Evolutionary conservation across 2,113 vertebrate genomes (phyloP).

Genomic region (Euleptes europaea): DNA sequence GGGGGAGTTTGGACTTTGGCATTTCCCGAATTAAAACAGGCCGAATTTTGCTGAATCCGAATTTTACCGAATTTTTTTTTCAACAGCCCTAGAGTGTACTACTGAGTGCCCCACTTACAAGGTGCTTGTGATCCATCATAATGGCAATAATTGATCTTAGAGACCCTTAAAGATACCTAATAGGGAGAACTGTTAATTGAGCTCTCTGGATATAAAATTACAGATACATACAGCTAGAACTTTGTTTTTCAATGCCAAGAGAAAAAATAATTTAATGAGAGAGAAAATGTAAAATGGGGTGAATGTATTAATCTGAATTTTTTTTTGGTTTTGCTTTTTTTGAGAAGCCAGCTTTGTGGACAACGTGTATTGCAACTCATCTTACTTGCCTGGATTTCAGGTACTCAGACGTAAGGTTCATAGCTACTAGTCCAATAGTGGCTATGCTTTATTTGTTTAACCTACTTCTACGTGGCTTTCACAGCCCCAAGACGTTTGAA

Average conservation of each 20-base stretch:
- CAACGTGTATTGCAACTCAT: not conserved
- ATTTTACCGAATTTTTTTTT: too few relatives aligned
- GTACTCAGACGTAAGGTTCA: too few relatives aligned
- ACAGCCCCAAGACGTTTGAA: too few relatives aligned
- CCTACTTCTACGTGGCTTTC: too few relatives aligned
- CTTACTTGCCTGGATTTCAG: not conserved
- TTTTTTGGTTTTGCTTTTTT: too few relatives aligned
- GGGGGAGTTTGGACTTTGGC: too few relatives aligned
- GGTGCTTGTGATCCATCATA: not conserved
- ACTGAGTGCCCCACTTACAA: not conserved
- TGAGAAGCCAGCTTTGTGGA: not conserved
- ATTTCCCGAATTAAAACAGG: too few relatives aligned
- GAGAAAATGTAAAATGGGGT: not conserved
- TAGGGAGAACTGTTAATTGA: not conserved
- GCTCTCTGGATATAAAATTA: not conserved
- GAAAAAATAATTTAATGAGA: not conserved
- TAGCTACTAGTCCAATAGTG: too few relatives aligned
- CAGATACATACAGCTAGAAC: not conserved
- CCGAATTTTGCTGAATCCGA: too few relatives aligned
- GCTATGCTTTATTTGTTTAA: too few relatives aligned
- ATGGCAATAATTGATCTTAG: constrained; percentile 1
- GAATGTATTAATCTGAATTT: too few relatives aligned
- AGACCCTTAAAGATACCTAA: not conserved
- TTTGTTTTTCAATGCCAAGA: not conserved
- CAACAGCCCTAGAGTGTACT: too few relatives aligned